Percentiles rank a stretch among this genome's conserved stretches.
These are phyloP conservation scores for Muntiacus reevesi DNA, from an alignment of 2,113 vertebrate species.

Conservation along the genomic window DNA sequence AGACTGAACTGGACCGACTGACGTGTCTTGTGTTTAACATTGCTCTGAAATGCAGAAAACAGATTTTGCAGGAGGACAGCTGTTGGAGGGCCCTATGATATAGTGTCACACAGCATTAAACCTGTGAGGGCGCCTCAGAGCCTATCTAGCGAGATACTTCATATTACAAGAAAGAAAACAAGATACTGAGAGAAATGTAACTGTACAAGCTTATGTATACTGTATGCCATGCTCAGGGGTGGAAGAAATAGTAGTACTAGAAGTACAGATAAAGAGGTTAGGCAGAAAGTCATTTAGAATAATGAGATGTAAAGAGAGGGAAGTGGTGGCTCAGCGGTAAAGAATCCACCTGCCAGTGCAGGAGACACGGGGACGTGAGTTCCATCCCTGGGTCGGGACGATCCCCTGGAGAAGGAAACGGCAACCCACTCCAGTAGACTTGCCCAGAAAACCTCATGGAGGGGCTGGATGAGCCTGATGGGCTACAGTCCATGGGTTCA, in stretches of 20 bases:
- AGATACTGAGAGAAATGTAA: too few species aligned
- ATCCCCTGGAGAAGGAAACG: neutral
- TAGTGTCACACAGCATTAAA: rapidly evolving
- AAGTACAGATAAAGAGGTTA: rapidly evolving
- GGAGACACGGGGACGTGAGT: neutral
- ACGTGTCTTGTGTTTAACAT: neutral
- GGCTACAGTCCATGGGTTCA: neutral
- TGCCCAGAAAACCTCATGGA: neutral
- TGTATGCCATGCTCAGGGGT: rapidly evolving
- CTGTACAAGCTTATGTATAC: rapidly evolving
- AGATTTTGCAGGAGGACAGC: neutral
- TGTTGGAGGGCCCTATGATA: rapidly evolving
- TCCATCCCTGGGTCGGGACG: neutral
- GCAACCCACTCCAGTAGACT: neutral
- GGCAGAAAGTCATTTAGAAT: neutral
- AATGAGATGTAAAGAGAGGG: neutral
- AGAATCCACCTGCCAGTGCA: neutral
- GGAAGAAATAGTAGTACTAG: rapidly evolving
- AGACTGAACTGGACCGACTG: neutral
- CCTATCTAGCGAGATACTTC: neutral
- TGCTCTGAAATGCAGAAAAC: neutral
- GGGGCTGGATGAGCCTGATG: neutral
- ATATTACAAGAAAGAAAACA: neutral
- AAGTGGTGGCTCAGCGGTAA: neutral
- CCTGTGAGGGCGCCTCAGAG: too few species aligned